These are phyloP conservation scores for Danaus chrysippus DNA, from an alignment of 2,888 invertebrate genomes.

Conservation along the genomic window DNA sequence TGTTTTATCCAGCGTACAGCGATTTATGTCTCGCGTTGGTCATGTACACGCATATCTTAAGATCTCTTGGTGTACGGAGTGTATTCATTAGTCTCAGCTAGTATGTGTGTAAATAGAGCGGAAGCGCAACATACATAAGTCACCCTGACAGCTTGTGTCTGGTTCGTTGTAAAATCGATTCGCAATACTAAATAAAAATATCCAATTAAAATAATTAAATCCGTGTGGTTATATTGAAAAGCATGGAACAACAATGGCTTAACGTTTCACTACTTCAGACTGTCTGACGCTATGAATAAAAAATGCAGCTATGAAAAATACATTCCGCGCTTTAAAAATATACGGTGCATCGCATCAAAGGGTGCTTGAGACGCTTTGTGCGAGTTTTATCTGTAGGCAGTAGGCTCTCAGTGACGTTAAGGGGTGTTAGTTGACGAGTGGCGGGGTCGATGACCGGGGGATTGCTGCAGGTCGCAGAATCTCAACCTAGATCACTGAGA, in stretches of 20 bases:
- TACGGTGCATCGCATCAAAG: constrained; percentile 46
- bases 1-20: constrained; percentile 26
- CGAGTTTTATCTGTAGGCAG: constrained; percentile 54
- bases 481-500: constrained; percentile 28
- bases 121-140: constrained; percentile 59
- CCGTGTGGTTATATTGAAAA: constrained; percentile 15
- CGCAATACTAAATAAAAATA: neutral
- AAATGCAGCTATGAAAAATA: constrained; percentile 50
- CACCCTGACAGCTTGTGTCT: constrained; percentile 48
- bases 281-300: constrained; percentile 32
- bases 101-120: constrained; percentile 74
- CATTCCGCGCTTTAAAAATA: constrained; percentile 57
- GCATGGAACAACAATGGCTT: constrained; percentile 7
- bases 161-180: neutral
- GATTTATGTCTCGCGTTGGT: constrained; percentile 38
- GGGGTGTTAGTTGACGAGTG: constrained; percentile 37
- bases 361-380: constrained; percentile 60
- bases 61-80: constrained; percentile 62
- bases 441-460: constrained; percentile 43
- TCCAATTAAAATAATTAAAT: constrained; percentile 17
- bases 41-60: constrained; percentile 67
- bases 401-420: constrained; percentile 44
- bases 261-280: constrained; percentile 17
- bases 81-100: constrained; percentile 64
- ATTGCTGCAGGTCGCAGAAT: constrained; percentile 43